Percentiles rank a stretch among this genome's conserved stretches.
phyloP scores from a whole-genome alignment of 2,113 vertebrate species.

The Pygoscelis adeliae region DNA sequence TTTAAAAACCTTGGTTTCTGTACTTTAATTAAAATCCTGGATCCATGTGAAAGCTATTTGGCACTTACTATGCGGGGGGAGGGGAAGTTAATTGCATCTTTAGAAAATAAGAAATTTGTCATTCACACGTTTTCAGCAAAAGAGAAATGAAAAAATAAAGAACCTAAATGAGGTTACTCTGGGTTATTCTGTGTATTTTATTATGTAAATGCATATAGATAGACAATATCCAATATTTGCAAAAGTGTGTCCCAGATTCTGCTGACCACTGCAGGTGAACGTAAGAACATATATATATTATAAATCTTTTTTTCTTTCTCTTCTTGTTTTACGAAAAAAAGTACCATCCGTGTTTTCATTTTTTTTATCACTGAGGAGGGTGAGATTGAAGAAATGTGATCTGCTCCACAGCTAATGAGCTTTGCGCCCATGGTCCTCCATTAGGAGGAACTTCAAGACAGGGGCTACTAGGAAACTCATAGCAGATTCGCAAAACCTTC shows the following conservation, averaged over 20 bases:
- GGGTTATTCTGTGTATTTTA: not conserved
- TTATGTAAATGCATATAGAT: not conserved
- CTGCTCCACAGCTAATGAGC: not conserved
- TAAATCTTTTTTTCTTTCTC: not conserved
- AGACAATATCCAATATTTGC: not conserved
- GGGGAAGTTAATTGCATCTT: not conserved
- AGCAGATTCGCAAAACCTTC: not conserved
- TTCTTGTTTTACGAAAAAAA: not conserved
- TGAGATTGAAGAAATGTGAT: not conserved
- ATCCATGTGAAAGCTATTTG: not conserved
- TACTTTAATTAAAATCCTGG: not conserved
- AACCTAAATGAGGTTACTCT: not conserved
- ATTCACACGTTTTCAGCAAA: conserved; percentile 6
- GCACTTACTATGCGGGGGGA: not conserved
- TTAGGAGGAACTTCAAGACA: not conserved
- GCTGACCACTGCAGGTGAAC: not conserved
- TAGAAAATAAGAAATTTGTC: conserved; percentile 3
- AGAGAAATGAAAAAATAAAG: not conserved
- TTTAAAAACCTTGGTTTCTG: not conserved
- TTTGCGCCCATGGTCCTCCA: not conserved
- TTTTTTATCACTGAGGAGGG: not conserved
- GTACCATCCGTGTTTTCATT: fast-evolving
- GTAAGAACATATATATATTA: not conserved
- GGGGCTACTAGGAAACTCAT: not conserved
- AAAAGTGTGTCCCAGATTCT: not conserved